Conservation (phyloP, 2,113 vertebrate species). For the Gulo gulo region DNA sequence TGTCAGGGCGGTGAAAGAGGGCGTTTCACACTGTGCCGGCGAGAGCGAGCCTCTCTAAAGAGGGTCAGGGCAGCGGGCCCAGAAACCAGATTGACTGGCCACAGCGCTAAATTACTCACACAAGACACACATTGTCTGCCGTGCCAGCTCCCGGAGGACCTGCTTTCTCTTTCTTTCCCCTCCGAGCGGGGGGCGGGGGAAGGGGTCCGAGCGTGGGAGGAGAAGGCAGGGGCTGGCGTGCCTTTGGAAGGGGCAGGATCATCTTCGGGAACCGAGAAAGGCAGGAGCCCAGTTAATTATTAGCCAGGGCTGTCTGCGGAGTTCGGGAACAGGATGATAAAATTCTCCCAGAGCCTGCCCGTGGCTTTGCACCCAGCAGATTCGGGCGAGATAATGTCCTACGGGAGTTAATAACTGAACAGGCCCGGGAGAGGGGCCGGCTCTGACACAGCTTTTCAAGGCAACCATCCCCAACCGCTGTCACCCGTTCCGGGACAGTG, state of each 20-base stretch:
- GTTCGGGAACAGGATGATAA: background rate
- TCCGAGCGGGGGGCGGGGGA: slow-evolving; percentile 70
- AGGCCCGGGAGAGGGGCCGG: background rate
- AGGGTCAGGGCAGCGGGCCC: slow-evolving; percentile 90
- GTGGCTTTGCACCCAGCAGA: background rate
- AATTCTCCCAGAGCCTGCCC: background rate
- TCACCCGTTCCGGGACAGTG: fast-evolving
- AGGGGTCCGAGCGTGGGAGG: slow-evolving; percentile 58
- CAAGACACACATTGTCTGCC: slow-evolving; percentile 95
- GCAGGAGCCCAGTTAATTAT: background rate
- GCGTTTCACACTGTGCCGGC: slow-evolving; percentile 87
- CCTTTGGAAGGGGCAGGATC: background rate
- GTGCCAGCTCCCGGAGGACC: slow-evolving; percentile 87
- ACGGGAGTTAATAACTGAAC: background rate
- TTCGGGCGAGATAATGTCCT: fast-evolving
- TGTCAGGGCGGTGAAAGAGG: slow-evolving; percentile 94
- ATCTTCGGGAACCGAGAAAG: background rate
- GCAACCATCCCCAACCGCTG: fast-evolving
- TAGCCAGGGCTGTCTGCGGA: background rate
- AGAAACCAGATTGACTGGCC: slow-evolving; percentile 95
- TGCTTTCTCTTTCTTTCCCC: slow-evolving; percentile 85
- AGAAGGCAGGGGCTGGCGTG: slow-evolving; percentile 46
- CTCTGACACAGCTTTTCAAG: background rate
- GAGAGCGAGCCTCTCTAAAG: slow-evolving; percentile 85
- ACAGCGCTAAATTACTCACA: slow-evolving; percentile 91